Evolutionary conservation across 1,140 invertebrate species (phyloP).

Genomic region (Stegodyphus mimosarum): DNA sequence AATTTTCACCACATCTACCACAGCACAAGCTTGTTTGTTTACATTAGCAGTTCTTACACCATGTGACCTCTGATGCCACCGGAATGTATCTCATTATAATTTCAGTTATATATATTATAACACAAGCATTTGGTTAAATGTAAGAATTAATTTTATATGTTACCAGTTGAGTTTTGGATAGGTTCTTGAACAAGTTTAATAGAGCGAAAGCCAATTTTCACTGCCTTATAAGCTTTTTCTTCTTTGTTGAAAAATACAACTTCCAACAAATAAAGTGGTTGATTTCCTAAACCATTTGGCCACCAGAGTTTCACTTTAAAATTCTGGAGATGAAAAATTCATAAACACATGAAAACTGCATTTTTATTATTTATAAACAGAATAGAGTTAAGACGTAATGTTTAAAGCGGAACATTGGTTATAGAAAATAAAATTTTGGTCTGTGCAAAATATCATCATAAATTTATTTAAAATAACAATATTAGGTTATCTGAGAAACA

Average conservation of each 20-base stretch:
- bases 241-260: conserved; percentile 67
- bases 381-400: too few species aligned
- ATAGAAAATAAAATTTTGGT: too few species aligned
- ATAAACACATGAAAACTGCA: too few species aligned
- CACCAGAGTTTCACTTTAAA: conserved; percentile 77
- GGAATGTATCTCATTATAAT: too few species aligned
- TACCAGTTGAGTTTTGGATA: conserved; percentile 63
- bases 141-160: background rate
- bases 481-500: background rate
- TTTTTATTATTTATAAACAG: too few species aligned
- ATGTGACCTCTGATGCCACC: too few species aligned
- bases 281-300: conserved; percentile 93
- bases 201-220: conserved; percentile 86
- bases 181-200: conserved; percentile 75
- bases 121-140: background rate
- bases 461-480: too few species aligned
- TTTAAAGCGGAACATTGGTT: too few species aligned
- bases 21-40: too few species aligned
- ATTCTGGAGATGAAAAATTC: background rate
- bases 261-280: conserved; percentile 79
- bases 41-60: too few species aligned
- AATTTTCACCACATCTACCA: too few species aligned
- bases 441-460: too few species aligned
- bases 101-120: background rate
- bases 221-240: conserved; percentile 67